Percentiles rank a stretch among this genome's conserved stretches.
Evolutionary conservation across 1,140 invertebrate species (phyloP).

Genomic region (Palaemon carinicauda): DNA sequence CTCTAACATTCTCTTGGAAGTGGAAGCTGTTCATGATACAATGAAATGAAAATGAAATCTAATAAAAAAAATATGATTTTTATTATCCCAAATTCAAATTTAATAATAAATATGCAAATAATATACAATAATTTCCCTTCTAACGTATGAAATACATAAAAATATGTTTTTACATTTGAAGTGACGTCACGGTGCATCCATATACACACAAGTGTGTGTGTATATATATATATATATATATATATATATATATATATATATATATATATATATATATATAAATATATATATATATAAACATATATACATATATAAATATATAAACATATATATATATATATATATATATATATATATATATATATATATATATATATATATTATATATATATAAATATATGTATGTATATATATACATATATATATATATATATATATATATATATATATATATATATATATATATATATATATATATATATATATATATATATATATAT

Average conservation of each 20-base stretch:
- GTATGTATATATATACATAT: background rate
- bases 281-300: background rate
- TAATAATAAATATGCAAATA: too few species aligned
- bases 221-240: background rate
- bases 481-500: too few species aligned
- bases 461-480: background rate
- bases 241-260: background rate
- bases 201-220: background rate
- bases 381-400: background rate
- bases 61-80: too few species aligned
- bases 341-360: background rate
- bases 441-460: background rate
- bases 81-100: too few species aligned
- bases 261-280: background rate
- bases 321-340: background rate
- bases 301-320: constrained; percentile 1
- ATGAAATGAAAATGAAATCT: too few species aligned
- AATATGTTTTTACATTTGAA: background rate
- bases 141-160: background rate
- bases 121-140: background rate
- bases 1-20: too few species aligned
- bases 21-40: too few species aligned
- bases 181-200: too few species aligned
- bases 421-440: background rate
- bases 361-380: background rate